Base-by-base conservation (phyloP, 2,888 invertebrate genomes). In the Synanthedon andrenaeformis region DNA sequence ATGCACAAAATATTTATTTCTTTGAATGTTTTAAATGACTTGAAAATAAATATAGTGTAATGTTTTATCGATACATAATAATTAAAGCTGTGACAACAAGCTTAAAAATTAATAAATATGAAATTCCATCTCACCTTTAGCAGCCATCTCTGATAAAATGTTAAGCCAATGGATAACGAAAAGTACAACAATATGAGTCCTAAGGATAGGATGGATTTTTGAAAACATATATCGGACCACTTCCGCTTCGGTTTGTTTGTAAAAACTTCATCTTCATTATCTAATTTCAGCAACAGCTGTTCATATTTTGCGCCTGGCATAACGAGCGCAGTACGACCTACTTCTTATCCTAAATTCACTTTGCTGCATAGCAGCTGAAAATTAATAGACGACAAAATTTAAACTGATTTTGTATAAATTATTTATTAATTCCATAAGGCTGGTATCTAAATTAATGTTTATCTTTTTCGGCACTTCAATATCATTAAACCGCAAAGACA, bases 71-170 rank as follows among this genome's bases (percentile, higher is more conserved):
- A 35, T 35, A 3, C 10, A 35, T 35, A 35, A 35, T 35, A 35
- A 35, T 35, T 5, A 5, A 1, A 35, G 1, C 1, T 5, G 23
- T 23, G 35, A 10, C 8, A 35, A 35, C 10, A 35, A 35, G 35
- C 35, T 35, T 35, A 8, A 35, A 10, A 10, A 35, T 35, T 35
- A 2, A 35, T 35, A 35, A 35, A 8, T 35, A 35, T 10, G 35
- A 35, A 35, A 8, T 35, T 35, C 35, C 6, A 6, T 2, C 8
- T 67, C 82, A 95, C 96, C 89, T 93, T 92, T 59, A 96, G 90
- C 54, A 98, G 91, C 92, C 95, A 94, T 90, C 97, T 92, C 78
- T 99, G 98, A 81, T 98, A 99, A 82, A 99, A 99, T 10, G 98
- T 99, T 53, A 99, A 90, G 51, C 96, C 94, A 66, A 99, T 97